Conservation (phyloP, 2,113 vertebrate genomes). For the Equus przewalskii region DNA sequence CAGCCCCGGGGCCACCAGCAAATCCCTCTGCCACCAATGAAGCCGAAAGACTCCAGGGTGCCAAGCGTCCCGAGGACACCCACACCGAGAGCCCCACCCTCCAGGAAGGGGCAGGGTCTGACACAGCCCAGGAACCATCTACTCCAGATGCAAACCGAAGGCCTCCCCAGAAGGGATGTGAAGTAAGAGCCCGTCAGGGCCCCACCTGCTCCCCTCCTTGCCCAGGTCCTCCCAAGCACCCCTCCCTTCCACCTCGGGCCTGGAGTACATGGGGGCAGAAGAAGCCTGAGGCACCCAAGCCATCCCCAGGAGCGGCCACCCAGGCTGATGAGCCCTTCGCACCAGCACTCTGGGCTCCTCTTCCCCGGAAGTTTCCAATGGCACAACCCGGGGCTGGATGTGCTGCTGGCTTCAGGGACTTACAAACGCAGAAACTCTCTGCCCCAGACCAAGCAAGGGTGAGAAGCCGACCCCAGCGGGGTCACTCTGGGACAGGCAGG, state of each 20-base stretch:
- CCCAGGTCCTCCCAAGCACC: no score
- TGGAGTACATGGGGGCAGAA: accelerated
- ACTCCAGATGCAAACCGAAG: not conserved
- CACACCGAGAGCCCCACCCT: not conserved
- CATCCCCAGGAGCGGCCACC: not conserved
- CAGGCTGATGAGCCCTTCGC: accelerated
- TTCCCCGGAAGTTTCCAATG: accelerated
- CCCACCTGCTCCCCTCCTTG: accelerated
- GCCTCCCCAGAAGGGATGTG: accelerated
- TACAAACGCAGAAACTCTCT: not conserved
- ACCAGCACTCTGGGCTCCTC: accelerated
- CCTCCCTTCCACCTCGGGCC: not conserved
- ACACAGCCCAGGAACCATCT: no score
- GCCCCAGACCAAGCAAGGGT: not conserved
- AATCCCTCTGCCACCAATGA: not conserved
- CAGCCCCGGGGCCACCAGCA: not conserved
- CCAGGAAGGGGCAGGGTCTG: not conserved
- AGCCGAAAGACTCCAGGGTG: not conserved
- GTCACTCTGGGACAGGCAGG: not conserved
- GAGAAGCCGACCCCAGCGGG: not conserved
- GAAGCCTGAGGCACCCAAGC: not conserved
- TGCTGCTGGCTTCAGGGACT: not conserved
- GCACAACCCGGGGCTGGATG: accelerated
- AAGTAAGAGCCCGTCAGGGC: not conserved
- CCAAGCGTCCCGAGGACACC: accelerated